Evolutionary conservation across 2,113 vertebrate genomes (phyloP).

Genomic region (Silurus meridionalis): DNA sequence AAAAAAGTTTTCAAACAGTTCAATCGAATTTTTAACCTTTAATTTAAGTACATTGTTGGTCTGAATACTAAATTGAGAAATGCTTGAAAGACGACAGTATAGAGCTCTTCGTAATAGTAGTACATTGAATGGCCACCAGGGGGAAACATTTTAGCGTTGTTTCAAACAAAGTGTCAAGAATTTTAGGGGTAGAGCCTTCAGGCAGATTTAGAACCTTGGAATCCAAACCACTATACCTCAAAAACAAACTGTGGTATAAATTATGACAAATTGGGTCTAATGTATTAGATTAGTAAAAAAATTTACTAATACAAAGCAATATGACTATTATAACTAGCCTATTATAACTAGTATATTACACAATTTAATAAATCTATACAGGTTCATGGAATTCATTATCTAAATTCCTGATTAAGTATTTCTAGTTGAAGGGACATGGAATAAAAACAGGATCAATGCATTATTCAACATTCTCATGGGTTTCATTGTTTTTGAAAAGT

Average conservation of each 20-base stretch:
- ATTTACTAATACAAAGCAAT: not conserved
- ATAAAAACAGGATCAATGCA: not conserved
- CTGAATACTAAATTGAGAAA: not conserved
- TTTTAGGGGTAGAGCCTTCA: not conserved
- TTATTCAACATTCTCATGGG: not conserved
- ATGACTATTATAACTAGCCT: not conserved
- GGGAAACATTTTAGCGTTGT: conserved; percentile 6
- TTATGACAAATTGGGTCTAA: not conserved
- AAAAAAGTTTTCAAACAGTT: too few species aligned
- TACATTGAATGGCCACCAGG: conserved; percentile 8
- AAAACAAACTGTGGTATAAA: not conserved
- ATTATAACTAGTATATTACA: not conserved
- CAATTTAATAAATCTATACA: not conserved
- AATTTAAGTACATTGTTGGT: not conserved
- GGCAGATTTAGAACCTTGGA: not conserved
- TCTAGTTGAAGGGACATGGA: not conserved
- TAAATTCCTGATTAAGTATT: not conserved
- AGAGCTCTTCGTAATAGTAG: not conserved
- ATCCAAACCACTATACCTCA: not conserved
- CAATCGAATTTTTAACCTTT: not conserved
- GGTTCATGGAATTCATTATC: not conserved
- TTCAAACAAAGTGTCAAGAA: not conserved
- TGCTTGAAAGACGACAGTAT: not conserved
- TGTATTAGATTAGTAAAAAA: not conserved
- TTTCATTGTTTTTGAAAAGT: not conserved